Base-by-base conservation (phyloP, 2,888 invertebrate species). In the Andricus curvator region DNA sequence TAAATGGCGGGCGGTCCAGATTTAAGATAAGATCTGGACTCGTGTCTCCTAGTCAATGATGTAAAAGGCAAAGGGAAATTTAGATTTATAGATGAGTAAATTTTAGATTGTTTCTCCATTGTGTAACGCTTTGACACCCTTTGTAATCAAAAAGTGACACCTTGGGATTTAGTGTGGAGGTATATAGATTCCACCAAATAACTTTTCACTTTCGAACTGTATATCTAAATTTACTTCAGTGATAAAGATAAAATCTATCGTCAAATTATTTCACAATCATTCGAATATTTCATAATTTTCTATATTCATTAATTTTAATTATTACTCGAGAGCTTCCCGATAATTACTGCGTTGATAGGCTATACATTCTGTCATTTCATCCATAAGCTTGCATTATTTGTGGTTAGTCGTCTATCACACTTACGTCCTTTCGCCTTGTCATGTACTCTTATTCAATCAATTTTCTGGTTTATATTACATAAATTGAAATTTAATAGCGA, bases 391-490 rank as follows among this genome's bases (percentile, higher is more conserved):
- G 22, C 37, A 33, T 74, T 56, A 29, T 29, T 74, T 56, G 56
- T 37, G 56, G 56, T 60, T 33, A 56, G 29, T n/a, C 37, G n/a
- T 29, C 33, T 13, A 74, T 74, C 56, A 56, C 33, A 56, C 33
- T 56, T 33, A 60, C 29, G 74, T 37, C 51, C 37, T 37, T 74
- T 74, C 33, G 6, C 56, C 74, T 56, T 74, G 74, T 56, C 74
- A 56, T 56, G 56, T 33, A 74, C 56, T 74, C 74, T 74, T 74
- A 74, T 74, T 74, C 33, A 74, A 56, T 74, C 74, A 56, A 74
- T 74, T 74, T 74, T 74, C 74, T 22, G 74, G 74, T 74, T 74
- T 56, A 74, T 74, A 33, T 74, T 74, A 33, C 33, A 74, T 74
- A 56, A 74, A 74, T 74, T 74, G 56, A 60, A 74, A 74, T 56